These are phyloP conservation scores for Phyllotreta striolata DNA, from an alignment of 2,888 invertebrate genomes.

Conservation along the genomic window DNA sequence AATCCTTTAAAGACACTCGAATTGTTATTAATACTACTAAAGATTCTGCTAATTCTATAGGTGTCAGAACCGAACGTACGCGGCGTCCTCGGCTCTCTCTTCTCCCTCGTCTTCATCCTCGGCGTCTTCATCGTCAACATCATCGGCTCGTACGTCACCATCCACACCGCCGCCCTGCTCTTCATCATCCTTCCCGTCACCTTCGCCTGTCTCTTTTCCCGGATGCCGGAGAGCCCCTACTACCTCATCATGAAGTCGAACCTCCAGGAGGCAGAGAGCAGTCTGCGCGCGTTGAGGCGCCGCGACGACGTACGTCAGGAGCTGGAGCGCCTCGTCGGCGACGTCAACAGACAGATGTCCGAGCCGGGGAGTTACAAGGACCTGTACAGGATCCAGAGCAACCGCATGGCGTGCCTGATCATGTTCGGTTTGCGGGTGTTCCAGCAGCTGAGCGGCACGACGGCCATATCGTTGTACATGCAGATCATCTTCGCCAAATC, in stretches of 20 bases:
- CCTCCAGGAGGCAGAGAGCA: constrained; percentile 44
- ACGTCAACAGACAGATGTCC: constrained; percentile 50
- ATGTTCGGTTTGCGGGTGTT: constrained; percentile 48
- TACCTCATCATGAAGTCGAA: constrained; percentile 46
- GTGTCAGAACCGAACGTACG: constrained; percentile 51
- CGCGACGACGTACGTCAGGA: constrained; percentile 47
- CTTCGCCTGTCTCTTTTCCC: constrained; percentile 65
- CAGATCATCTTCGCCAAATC: constrained; percentile 53
- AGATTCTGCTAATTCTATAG: too few relatives aligned
- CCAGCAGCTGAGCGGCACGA: constrained; percentile 51
- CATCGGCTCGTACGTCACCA: constrained; percentile 64
- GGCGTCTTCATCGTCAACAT: constrained; percentile 58
- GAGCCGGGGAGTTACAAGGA: constrained; percentile 53
- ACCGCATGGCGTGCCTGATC: constrained; percentile 49
- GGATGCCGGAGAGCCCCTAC: constrained; percentile 67
- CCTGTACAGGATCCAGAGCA: constrained; percentile 47
- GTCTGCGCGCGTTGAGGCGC: constrained; percentile 45
- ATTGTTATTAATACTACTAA: too few relatives aligned
- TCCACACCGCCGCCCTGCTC: constrained; percentile 64
- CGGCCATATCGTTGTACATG: constrained; percentile 48
- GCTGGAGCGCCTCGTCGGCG: constrained; percentile 44
- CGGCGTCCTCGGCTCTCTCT: constrained; percentile 51
- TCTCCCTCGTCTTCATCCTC: constrained; percentile 45
- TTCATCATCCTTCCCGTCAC: constrained; percentile 67
- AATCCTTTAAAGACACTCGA: too few relatives aligned